Evolutionary conservation across 2,797 vertebrate genomes (phyloP), one percentile per base, ranked within the genome.

Genomic region (Rhynchotus rufescens): DNA sequence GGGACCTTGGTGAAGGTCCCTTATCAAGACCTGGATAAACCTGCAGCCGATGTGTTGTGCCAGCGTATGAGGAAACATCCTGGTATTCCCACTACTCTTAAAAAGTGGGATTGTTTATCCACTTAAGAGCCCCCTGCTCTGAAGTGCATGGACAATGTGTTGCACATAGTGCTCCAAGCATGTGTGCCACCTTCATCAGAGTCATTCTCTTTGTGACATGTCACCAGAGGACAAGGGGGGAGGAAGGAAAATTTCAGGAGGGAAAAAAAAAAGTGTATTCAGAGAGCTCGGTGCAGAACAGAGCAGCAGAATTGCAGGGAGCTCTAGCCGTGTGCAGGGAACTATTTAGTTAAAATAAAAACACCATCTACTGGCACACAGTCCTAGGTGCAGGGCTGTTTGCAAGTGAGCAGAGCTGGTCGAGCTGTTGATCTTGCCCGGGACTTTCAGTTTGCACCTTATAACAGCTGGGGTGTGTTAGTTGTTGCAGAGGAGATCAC

Each of bases 321-420:
- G 36, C 44, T 71, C 19, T 66, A 44, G 12, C 40, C 77, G 6
- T 28, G 30, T 42, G 80, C 57, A 64, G 80, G 82, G 89, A 71
- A 83, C 51, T 80, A 72, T 73, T 67, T 78, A 80, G 88, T 93
- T 96, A 96, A 95, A 96, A 94, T 92, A 90, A 91, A 93, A 57
- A 83, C 79, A 90, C 73, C 77, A 49, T 88, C 81, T 91, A 71
- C 86, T 95, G 95, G 86, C 84, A 87, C 75, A 73, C 21, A 7
- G 40, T 32, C 82, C 81, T 80, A 79, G 83, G 71, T 81, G 73
- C 88, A 95, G 82, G 66, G 36, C 40, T 79, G 64, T 57, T 90
- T 66, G 23, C 67, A 92, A 84, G 74, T 86, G 60, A 87, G 49
- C 4, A 75, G 84, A 87, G n/a, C 64, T 76, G 82, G 71, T 81